Base-by-base conservation (phyloP, 2,888 invertebrate genomes). In the Eupithecia abbreviata region DNA sequence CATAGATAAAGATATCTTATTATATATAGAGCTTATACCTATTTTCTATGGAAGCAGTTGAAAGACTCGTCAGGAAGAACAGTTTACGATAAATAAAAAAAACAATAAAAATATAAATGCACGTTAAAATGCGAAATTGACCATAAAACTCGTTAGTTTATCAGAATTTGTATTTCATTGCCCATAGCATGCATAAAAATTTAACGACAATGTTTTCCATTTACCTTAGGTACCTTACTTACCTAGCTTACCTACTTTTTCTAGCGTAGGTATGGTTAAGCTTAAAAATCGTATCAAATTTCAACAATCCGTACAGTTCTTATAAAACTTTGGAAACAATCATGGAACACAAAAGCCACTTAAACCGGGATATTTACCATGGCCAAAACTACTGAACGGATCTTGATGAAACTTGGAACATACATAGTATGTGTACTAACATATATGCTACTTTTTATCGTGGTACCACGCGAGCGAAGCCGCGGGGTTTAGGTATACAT, bases 91-190 rank as follows among this genome's bases (percentile, higher is more conserved):
- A 30, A 62, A 62, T 30, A 0, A 62, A 62, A 62, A n/a, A 62
- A 62, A 10, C 62, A 62, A n/a, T 62, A 62, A 62, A 58, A 62
- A 12, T 12, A 30, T 30, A 62, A 62, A 62, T 62, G 62, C 62
- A 62, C 2, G 18, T 62, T 10, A 62, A 62, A 62, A 62, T 62
- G 18, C 62, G 18, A 62, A 4, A 62, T 62, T 30, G 62, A 62
- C 62, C 18, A 62, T 62, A 62, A 62, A 62, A 30, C 62, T 18
- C 30, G 9, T 55, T 15, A 18, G 58, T 18, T 62, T 62, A 62
- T 30, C 62, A 62, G n/a, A 30, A 62, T 62, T 62, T 62, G 18
- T 10, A 30, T 62, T 62, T 30, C 12, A 30, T 62, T 12, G 62
- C 62, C 62, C 10, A 12, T 58, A 62, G 18, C 30, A 62, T 62